A percentile compares a stretch with the other conserved stretches of the same genome.
Conservation (phyloP, 2,797 vertebrate genomes). For the Amphiprion clarkii region DNA sequence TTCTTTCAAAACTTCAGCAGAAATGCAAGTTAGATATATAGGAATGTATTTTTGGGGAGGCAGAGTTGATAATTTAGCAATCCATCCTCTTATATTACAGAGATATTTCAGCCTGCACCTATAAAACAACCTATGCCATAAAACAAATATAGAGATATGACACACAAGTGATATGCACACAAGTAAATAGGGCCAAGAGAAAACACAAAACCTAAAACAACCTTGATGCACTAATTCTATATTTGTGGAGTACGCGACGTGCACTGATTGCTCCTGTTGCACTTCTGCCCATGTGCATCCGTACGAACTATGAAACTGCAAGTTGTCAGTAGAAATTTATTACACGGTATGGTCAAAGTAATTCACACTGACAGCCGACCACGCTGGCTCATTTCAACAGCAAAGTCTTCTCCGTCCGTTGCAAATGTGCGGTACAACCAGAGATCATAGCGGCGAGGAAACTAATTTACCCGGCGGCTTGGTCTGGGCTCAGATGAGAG, state of each 20-base stretch:
- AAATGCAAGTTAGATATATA: too few relatives aligned
- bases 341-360: slow-evolving; percentile 47
- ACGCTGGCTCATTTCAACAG: slow-evolving; percentile 60
- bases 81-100: too few relatives aligned
- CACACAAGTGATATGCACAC: too few relatives aligned
- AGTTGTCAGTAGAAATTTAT: slow-evolving; percentile 46
- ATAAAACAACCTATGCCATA: too few relatives aligned
- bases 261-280: background rate
- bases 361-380: slow-evolving; percentile 61
- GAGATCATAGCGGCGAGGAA: slow-evolving; percentile 29
- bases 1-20: too few relatives aligned
- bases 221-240: slow-evolving; percentile 12
- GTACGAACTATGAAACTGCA: background rate
- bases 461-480: slow-evolving; percentile 51
- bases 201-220: background rate
- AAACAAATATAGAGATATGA: too few relatives aligned
- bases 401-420: slow-evolving; percentile 37
- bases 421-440: slow-evolving; percentile 36
- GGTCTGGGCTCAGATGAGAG: slow-evolving; percentile 42
- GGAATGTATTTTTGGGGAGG: too few relatives aligned
- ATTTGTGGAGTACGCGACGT: slow-evolving; percentile 1
- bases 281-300: background rate
- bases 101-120: too few relatives aligned
- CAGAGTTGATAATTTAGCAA: too few relatives aligned
- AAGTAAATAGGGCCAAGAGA: too few relatives aligned